Evolutionary conservation across 2,797 vertebrate genomes (phyloP).

Genomic region (Lophotriccus pileatus): DNA sequence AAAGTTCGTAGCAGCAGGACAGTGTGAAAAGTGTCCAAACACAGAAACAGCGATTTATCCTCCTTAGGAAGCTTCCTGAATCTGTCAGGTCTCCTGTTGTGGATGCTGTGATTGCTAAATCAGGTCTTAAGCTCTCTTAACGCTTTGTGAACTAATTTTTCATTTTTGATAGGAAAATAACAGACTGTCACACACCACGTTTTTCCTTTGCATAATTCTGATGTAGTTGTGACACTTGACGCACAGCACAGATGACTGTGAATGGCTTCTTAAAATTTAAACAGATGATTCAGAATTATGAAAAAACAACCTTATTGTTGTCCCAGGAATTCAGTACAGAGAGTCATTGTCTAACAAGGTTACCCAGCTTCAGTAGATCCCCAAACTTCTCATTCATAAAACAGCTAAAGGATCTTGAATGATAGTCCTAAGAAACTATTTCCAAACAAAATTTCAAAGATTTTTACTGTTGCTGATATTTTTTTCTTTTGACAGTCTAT

Average conservation of each 20-base stretch:
- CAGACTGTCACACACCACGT: conserved; percentile 35
- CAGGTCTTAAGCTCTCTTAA: conserved; percentile 11
- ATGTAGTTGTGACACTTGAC: conserved; percentile 57
- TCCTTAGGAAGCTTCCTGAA: background rate
- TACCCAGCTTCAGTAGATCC: background rate
- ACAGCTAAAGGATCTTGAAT: background rate
- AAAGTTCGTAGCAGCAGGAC: background rate
- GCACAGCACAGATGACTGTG: conserved; percentile 32
- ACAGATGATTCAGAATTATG: conserved; percentile 44
- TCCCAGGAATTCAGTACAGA: background rate
- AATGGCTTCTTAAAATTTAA: conserved; percentile 51
- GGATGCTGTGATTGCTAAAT: conserved; percentile 26
- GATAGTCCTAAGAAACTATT: background rate
- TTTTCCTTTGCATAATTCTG: conserved; percentile 52
- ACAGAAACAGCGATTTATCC: background rate
- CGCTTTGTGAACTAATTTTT: conserved; percentile 42
- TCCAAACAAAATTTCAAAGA: background rate
- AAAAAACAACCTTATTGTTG: conserved; percentile 3
- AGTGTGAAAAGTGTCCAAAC: background rate
- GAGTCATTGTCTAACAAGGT: background rate
- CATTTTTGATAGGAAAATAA: conserved; percentile 67
- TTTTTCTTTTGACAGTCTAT: background rate
- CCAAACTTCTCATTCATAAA: background rate
- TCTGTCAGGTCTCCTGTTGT: background rate
- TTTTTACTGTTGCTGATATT: background rate